phyloP scores from a whole-genome alignment of 2,113 vertebrate genomes.

The Phylloscopus trochilus region DNA sequence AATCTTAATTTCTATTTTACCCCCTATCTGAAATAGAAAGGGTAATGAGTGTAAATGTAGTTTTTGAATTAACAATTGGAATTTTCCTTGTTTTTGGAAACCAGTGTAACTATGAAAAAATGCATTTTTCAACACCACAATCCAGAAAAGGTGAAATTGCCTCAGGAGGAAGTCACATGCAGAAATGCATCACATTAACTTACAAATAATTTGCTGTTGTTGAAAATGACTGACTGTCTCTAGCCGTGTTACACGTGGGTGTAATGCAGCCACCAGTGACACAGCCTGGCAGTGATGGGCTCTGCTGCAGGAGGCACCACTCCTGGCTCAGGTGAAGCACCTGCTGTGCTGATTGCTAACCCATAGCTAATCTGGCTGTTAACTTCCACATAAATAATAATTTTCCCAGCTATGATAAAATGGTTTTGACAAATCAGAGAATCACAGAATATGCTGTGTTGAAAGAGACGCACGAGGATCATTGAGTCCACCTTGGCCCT shows the following conservation, averaged over 20 bases:
- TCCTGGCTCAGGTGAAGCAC: neutral
- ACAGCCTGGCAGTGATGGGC: neutral
- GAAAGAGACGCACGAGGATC: neutral
- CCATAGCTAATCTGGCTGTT: neutral
- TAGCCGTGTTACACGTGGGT: accelerated
- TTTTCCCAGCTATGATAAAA: neutral
- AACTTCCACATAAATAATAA: neutral
- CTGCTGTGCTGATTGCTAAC: neutral
- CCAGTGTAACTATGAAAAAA: neutral
- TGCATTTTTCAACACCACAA: neutral
- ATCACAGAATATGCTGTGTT: neutral
- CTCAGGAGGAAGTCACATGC: neutral
- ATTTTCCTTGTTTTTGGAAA: neutral
- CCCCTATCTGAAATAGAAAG: neutral
- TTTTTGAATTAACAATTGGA: neutral
- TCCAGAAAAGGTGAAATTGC: neutral
- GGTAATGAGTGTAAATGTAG: neutral
- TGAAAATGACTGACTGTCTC: neutral
- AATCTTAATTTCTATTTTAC: neutral
- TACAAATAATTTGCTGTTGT: neutral
- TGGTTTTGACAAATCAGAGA: neutral
- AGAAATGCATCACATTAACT: neutral
- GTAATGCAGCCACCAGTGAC: neutral
- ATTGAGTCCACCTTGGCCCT: neutral
- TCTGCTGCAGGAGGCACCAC: neutral